Evolutionary conservation across 2,797 vertebrate species (phyloP), one percentile per base, ranked within the genome.

Genomic region (Schizopygopsis pylzovi): DNA sequence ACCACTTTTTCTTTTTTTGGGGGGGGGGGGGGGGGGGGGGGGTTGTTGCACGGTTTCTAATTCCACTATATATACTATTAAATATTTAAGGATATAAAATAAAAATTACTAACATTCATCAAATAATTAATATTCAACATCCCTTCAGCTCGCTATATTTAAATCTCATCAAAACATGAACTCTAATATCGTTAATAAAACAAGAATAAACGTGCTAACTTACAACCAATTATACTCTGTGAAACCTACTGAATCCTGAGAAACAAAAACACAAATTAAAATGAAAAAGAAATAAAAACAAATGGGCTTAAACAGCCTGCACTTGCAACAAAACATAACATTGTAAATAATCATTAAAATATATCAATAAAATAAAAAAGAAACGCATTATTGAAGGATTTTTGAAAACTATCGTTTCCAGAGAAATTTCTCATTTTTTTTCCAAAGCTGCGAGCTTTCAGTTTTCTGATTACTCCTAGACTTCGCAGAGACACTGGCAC

Each of bases 391-490:
- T 28, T 33, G 10, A 41, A 78, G 6, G 20, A 71, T 41, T 33
- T 25, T 39, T 20, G 15, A 79, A 86, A 79, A 56, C 15, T 89
- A 93, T 89, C 95, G 96, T 92, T 96, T 98, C 98, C 98, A 99
- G 4, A 99, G 87, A 92, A 99, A 99, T 71, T 96, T 97, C 16
- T 99, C 97, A 68, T 99, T 99, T 52, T 94, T 95, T 92, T 96
- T 97, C 98, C 98, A 99, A 25, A 99, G 96, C 18, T 76, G 83
- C 47, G 93, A 91, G 89, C 88, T 92, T 88, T 93, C 90, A 2
- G 83, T 91, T 13, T 89, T 92, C 13, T 89, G 87, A 45, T 92
- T 91, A 43, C 20, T 89, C 2, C 88, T 91, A 83, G 86, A 88
- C 89, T 92, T 91, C 12, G 89, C 56, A 25, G 91, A 68, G 41